A percentile compares a stretch with the other conserved stretches of the same genome.
Evolutionary conservation across 1,140 invertebrate species (phyloP).

Genomic region (Saccostrea echinata): DNA sequence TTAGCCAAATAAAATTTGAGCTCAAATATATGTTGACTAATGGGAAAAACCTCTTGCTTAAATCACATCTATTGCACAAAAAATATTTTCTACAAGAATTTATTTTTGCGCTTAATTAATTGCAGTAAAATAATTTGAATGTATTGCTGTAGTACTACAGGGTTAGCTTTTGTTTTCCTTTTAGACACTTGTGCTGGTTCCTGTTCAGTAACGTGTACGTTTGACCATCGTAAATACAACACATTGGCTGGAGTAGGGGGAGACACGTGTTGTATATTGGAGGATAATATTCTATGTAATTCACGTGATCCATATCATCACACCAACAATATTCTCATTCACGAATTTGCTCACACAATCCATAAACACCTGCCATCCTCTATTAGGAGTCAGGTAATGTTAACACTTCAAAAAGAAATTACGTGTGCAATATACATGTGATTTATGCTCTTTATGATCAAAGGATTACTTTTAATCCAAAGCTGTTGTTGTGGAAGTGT

Average conservation of each 20-base stretch:
- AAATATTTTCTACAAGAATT: too few relatives aligned
- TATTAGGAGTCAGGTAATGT: conserved; percentile 55
- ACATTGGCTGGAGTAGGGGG: conserved; percentile 65
- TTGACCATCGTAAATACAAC: conserved; percentile 70
- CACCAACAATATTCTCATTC: conserved; percentile 67
- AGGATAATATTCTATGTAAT: conserved; percentile 71
- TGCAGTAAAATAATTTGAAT: too few relatives aligned
- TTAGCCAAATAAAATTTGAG: too few relatives aligned
- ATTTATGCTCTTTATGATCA: neutral
- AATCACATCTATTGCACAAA: too few relatives aligned
- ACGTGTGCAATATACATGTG: too few relatives aligned
- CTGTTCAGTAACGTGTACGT: conserved; percentile 67
- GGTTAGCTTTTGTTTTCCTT: neutral
- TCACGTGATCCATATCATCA: conserved; percentile 67
- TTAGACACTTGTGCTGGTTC: conserved; percentile 63
- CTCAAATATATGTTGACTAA: too few relatives aligned
- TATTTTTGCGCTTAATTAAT: too few relatives aligned
- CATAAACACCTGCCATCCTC: conserved; percentile 55
- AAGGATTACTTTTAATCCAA: too few relatives aligned
- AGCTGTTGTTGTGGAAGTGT: too few relatives aligned
- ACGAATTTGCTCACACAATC: conserved; percentile 73
- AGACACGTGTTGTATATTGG: conserved; percentile 57
- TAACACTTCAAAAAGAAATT: neutral
- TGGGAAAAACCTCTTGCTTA: too few relatives aligned
- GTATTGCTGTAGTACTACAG: too few relatives aligned